Evolutionary conservation across 2,113 vertebrate species (phyloP), one percentile per base, ranked within the genome.

Genomic region (Tyrannus savana): DNA sequence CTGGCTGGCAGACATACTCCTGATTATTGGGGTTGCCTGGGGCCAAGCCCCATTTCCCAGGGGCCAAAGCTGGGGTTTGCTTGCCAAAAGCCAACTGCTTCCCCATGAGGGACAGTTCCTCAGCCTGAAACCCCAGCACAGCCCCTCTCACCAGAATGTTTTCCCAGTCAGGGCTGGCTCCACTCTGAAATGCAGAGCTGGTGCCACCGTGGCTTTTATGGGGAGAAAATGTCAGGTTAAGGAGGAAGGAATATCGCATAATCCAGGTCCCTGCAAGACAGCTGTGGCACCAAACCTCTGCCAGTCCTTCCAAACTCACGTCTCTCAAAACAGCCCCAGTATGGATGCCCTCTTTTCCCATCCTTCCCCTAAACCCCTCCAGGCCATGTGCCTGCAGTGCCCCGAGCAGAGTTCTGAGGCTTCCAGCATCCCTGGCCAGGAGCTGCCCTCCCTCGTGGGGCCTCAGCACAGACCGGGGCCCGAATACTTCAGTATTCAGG

Each of bases 81-180:
- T 74, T 49, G 31, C 37, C 50, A 37, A 71, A 81, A 67, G 8
- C 8, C 5, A 7, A 4, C 14, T 17, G 31, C 12, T n/a, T 37
- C 16, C 31, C n/a, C 30, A 12, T 0, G 1, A n/a, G 10, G 53
- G 7, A 21, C 1, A 2, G 37, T 13, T 71, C 39, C 62, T 68
- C 3, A 1, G 7, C 0, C 2, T n/a, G 33, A 6, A 12, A 23
- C 7, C 11, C 13, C 0, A 0, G 42, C 56, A n/a, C 1, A 6
- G 35, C 4, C 7, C 8, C 21, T 1, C 39, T 0, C 50, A 21
- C 5, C 14, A 12, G 15, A 7, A 8, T 2, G 0, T 3, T n/a
- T 16, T 12, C 27, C 52, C 4, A 2, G 37, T 12, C 7, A 1
- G 41, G 55, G n/a, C 85, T 33, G 55, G 41, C 86, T 50, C 63